phyloP scores from a whole-genome alignment of 2,113 vertebrate genomes.

The Sylvilagus bachmani region DNA sequence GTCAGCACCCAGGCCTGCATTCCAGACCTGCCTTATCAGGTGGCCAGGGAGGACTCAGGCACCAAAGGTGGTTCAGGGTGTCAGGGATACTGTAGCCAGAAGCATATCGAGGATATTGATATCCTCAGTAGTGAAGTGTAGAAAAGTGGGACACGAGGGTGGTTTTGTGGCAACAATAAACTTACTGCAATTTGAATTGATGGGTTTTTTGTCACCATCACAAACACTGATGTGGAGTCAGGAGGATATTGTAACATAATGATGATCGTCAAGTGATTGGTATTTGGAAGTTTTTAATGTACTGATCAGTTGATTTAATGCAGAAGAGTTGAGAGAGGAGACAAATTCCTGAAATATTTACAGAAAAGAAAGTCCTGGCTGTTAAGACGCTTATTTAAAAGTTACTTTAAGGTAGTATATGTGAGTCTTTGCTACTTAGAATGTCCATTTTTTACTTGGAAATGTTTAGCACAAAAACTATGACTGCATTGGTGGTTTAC shows the following conservation, averaged over 20 bases:
- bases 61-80: neutral
- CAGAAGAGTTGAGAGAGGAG: conserved; percentile 10
- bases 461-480: neutral
- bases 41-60: neutral
- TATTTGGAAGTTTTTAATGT: neutral
- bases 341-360: conserved; percentile 13
- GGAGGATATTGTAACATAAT: neutral
- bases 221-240: neutral
- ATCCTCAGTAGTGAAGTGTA: neutral
- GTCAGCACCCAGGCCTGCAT: neutral
- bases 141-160: neutral
- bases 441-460: neutral
- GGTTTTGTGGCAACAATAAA: neutral
- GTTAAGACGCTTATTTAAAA: neutral
- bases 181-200: neutral
- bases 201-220: neutral
- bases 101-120: no score
- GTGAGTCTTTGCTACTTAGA: neutral
- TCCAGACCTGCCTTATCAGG: neutral
- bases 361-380: conserved; percentile 34
- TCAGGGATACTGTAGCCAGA: neutral
- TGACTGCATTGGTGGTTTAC: conserved; percentile 22
- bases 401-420: neutral
- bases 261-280: neutral
- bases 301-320: neutral